phyloP scores from a whole-genome alignment of 2,888 invertebrate species.

The Rhopalosiphum nymphaeae region DNA sequence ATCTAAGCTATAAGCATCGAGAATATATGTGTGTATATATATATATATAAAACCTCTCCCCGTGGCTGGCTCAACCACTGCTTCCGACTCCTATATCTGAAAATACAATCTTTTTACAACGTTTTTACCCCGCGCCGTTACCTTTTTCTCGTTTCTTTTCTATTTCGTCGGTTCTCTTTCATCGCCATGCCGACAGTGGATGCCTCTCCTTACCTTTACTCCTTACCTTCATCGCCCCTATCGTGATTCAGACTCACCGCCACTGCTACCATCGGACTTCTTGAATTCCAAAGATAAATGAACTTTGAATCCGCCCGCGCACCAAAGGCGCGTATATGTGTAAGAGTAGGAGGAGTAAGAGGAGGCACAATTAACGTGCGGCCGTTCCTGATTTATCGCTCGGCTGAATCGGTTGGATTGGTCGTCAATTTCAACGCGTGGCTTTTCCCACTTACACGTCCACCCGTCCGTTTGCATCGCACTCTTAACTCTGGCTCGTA shows the following conservation, averaged over 20 bases:
- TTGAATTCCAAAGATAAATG: slow-evolving; percentile 61
- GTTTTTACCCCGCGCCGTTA: neutral
- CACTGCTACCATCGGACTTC: neutral
- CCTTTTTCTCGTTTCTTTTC: neutral
- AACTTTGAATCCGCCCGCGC: slow-evolving; percentile 29
- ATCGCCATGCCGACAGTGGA: neutral
- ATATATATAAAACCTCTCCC: slow-evolving; percentile 29
- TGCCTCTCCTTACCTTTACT: no score
- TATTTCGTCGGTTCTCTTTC: slow-evolving; percentile 14
- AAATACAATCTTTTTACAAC: slow-evolving; percentile 53
- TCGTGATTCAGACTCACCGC: slow-evolving; percentile 11
- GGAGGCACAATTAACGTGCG: slow-evolving; percentile 61
- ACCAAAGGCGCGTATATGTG: neutral
- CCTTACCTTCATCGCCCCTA: neutral
- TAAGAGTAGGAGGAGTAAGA: neutral
- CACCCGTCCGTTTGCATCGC: neutral
- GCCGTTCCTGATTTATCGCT: slow-evolving; percentile 60
- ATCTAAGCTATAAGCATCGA: slow-evolving; percentile 18
- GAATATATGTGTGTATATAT: neutral
- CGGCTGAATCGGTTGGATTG: slow-evolving; percentile 57
- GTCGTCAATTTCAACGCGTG: slow-evolving; percentile 61
- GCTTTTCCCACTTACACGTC: neutral
- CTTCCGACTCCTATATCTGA: neutral
- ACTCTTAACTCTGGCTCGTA: neutral
- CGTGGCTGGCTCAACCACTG: neutral